These are phyloP conservation scores for Pteromalus puparum DNA, from an alignment of 1,140 invertebrate genomes.

Conservation along the genomic window DNA sequence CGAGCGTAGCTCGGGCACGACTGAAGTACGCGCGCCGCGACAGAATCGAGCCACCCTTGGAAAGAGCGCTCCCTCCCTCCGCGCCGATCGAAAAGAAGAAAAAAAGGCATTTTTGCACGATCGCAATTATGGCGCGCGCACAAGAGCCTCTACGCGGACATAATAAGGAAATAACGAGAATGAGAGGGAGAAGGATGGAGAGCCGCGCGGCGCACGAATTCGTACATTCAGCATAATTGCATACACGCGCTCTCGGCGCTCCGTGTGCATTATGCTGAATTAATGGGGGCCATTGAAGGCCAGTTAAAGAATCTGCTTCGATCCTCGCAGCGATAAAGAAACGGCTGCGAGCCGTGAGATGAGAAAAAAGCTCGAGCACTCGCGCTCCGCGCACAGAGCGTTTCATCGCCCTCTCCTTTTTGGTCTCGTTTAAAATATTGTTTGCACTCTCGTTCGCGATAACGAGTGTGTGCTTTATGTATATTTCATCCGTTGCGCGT, in stretches of 20 bases:
- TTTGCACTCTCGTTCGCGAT: background rate
- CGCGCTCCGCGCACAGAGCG: slow-evolving; percentile 48
- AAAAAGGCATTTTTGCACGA: slow-evolving; percentile 19
- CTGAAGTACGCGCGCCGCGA: background rate
- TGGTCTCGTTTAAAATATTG: slow-evolving; percentile 33
- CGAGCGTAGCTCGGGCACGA: background rate
- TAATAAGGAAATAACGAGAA: slow-evolving; percentile 21
- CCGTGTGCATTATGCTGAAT: slow-evolving; percentile 37
- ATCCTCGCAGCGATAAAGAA: slow-evolving; percentile 38
- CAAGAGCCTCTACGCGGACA: background rate
- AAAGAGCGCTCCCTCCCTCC: background rate
- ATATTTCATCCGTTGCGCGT: background rate
- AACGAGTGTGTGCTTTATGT: no score
- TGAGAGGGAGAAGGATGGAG: background rate
- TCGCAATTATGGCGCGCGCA: background rate
- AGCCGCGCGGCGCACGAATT: slow-evolving; percentile 26
- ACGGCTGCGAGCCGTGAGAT: slow-evolving; percentile 20
- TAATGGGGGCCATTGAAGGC: slow-evolving; percentile 40
- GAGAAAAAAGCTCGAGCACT: slow-evolving; percentile 11
- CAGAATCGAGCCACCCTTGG: background rate
- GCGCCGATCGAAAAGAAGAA: background rate
- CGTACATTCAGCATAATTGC: no score
- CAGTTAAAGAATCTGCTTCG: slow-evolving; percentile 36
- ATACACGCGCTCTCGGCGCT: background rate
- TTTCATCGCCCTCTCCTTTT: slow-evolving; percentile 27